Evolutionary conservation across 2,888 invertebrate genomes (phyloP), one percentile per base, ranked within the genome.

Genomic region (Cephonodes hylas): DNA sequence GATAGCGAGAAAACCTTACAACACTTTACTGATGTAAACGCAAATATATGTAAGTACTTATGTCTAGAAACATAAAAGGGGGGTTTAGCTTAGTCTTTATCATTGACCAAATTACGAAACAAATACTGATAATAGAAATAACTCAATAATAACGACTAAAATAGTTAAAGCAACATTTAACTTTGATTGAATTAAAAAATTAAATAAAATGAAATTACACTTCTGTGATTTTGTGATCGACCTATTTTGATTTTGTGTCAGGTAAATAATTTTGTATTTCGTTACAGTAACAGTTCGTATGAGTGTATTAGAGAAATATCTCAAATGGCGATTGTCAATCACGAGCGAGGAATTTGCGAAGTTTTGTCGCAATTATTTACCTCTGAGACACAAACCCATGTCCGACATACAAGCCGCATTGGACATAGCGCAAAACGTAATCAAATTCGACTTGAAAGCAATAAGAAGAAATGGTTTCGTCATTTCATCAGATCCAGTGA

Each of bases 391-490:
- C 66, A 88, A 84, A 65, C 89, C 92, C 2, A 85, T 89, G 84
- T 73, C 77, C 25, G 88, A 88, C 63, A 88, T 96, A 5, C 91
- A 92, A 72, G 86, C 93, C 76, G 92, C 94, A 60, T 81, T 95
- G 15, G 76, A 93, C 34, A 70, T 95, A 63, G 93, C 95, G 1
- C 81, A 93, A 65, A 83, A 91, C 48, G 90, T 93, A 2, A 83
- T 96, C 0, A 93, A 94, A 45, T 93, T 95, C 67, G 77, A 93
- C 4, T 76, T 79, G 18, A 86, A 88, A 8, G 85, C 85, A 68
- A 93, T 96, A 10, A 85, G 88, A 66, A 93, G 93, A 63, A 93
- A 95, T 81, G 93, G 93, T 0, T 96, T 94, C 67, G 76, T 96
- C 1, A 80, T 95, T 53, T 86, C 93, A 58, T 86, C 88, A 0